Percentiles rank a stretch among this genome's conserved stretches.
Evolutionary conservation across 2,888 invertebrate species (phyloP).

Genomic region (Nomada flava): DNA sequence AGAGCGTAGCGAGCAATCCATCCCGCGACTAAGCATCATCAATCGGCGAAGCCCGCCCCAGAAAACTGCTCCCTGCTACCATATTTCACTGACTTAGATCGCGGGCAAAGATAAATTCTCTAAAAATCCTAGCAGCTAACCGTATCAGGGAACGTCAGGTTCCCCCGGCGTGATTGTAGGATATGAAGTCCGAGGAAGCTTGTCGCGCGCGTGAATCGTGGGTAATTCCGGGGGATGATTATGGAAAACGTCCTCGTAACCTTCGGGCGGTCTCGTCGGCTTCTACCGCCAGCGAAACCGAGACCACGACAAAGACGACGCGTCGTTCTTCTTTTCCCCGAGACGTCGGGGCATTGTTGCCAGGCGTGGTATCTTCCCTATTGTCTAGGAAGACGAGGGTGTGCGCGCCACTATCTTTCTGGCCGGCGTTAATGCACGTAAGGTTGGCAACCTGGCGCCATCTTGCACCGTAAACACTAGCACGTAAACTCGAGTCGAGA

Average conservation of each 20-base stretch:
- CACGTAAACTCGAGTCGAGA: constrained; percentile 75
- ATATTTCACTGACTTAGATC: constrained; percentile 53
- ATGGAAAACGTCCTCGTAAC: constrained; percentile 28
- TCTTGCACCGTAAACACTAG: constrained; percentile 75
- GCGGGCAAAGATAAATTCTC: constrained; percentile 52
- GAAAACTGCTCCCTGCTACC: constrained; percentile 30
- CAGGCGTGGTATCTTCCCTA: constrained; percentile 65
- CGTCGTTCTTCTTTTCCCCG: constrained; percentile 26
- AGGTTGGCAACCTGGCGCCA: constrained; percentile 71
- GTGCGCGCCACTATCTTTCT: constrained; percentile 64
- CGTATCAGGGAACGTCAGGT: constrained; percentile 42
- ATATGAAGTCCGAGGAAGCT: constrained; percentile 39
- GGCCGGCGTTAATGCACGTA: constrained; percentile 71
- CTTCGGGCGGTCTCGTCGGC: neutral
- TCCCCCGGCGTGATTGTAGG: constrained; percentile 45
- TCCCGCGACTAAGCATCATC: constrained; percentile 37
- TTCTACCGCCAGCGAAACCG: constrained; percentile 10
- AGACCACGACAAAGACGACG: neutral
- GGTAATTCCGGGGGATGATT: constrained; percentile 52
- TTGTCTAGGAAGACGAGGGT: constrained; percentile 69
- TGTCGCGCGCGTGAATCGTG: constrained; percentile 36
- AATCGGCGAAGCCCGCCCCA: constrained; percentile 30
- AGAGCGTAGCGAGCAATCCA: constrained; percentile 25
- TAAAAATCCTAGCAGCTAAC: constrained; percentile 40
- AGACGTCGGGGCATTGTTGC: constrained; percentile 71